Base-by-base conservation (phyloP, 2,797 vertebrate genomes). In the Kryptopterus vitreolus region DNA sequence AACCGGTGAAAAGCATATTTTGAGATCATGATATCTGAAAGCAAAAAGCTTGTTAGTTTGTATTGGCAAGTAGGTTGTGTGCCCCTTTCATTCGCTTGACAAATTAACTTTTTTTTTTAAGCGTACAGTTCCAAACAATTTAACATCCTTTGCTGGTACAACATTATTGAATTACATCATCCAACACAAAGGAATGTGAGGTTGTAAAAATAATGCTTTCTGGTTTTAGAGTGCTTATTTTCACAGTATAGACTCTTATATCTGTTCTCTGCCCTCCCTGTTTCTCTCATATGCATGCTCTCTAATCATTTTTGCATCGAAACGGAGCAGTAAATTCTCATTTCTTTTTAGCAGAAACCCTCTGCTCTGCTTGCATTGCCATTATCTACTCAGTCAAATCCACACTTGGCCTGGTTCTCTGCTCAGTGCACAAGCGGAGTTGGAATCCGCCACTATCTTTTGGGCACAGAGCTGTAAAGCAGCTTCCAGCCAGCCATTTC, bases 391-490 rank as follows among this genome's bases (percentile, higher is more conserved):
- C 80, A 76, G 76, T 83, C 62, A 79, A 79, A 79, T 61, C 58
- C 82, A 84, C 76, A 84, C 77, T 76, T 85, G 78, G 80, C 79
- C 77, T 61, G 82, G 18, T 78, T 77, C 59, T 79, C 29, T 35
- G 73, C 83, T 69, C 65, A 82, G 79, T 55, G 63, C 74, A 77
- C 1, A 3, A 80, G 55, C 29, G 57, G 73, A 29, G 63, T 75
- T 84, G 75, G 68, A 76, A 77, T 73, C 66, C 71, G 82, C 81
- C 77, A 82, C 85, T 85, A 83, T 86, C 85, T 86, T 78, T 78
- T 80, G 76, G 85, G 73, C 80, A 72, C 29, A 53, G 35, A 52
- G 68, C 63, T 58, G 73, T 78, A 77, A 82, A 73, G 68, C 81
- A 84, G 74, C 50, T 77, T 50, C 38, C 31, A 84, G 80, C 76